These are phyloP conservation scores for Acanthurus leucopareius DNA, from an alignment of 2,797 vertebrate species.

Conservation along the genomic window DNA sequence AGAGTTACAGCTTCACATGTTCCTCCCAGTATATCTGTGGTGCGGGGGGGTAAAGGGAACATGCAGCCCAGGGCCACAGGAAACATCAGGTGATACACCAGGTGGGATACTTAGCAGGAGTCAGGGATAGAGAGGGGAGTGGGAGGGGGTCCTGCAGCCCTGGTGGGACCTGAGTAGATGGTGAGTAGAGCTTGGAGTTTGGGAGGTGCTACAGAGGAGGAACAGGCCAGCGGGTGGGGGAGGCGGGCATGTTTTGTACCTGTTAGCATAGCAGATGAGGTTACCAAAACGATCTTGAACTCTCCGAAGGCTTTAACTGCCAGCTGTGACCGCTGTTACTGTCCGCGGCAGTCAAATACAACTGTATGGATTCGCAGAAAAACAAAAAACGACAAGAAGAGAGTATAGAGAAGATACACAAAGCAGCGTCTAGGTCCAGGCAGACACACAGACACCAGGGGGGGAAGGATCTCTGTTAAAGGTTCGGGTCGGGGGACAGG, in stretches of 20 bases:
- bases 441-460: conserved; percentile 68
- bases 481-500: conserved; percentile 52
- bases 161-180: conserved; percentile 43
- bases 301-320: conserved; percentile 98
- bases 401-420: conserved; percentile 86
- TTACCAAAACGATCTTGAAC: conserved; percentile 96
- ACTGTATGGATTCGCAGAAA: conserved; percentile 90
- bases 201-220: conserved; percentile 66
- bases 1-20: conserved; percentile 47
- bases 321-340: conserved; percentile 95
- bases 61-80: conserved; percentile 77
- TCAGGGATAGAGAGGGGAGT: conserved; percentile 40
- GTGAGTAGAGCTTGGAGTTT: conserved; percentile 60
- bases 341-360: conserved; percentile 97
- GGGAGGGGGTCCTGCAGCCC: conserved; percentile 23
- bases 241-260: conserved; percentile 90
- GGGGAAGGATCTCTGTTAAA: conserved; percentile 48
- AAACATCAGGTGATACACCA: conserved; percentile 71
- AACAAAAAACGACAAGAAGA: conserved; percentile 85
- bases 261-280: conserved; percentile 92
- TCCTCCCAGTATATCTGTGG: conserved; percentile 50
- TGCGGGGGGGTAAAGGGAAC: conserved; percentile 47
- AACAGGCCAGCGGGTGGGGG: conserved; percentile 70
- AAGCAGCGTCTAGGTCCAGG: conserved; percentile 73
- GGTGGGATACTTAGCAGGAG: conserved; percentile 59